Evolutionary conservation across 64 coral and sea anemone genomes (phyloP).

Genomic region (Montipora capricornis): DNA sequence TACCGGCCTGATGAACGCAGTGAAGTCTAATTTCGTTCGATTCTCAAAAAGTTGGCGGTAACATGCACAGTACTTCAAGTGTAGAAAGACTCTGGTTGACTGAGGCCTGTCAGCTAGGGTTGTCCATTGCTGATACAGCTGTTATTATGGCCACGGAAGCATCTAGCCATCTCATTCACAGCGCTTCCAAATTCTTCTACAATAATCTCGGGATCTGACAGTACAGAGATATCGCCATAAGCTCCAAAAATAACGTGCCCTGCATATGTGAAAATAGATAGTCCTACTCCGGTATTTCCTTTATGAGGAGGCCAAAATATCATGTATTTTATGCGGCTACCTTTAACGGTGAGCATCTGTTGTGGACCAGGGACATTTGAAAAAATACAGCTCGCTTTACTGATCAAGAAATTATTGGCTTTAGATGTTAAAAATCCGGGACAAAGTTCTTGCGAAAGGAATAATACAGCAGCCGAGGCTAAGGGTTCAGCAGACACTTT

Average conservation of each 20-base stretch:
- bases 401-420: slow-evolving; percentile 21
- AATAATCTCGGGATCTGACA: slow-evolving; percentile 79
- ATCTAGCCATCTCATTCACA: slow-evolving; percentile 59
- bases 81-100: too few relatives aligned
- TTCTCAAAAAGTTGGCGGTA: too few relatives aligned
- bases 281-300: slow-evolving; percentile 72
- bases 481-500: slow-evolving; percentile 90
- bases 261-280: slow-evolving; percentile 84
- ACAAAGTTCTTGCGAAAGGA: slow-evolving; percentile 59
- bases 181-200: slow-evolving; percentile 76
- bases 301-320: slow-evolving; percentile 93
- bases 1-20: too few relatives aligned
- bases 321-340: slow-evolving; percentile 46
- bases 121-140: background rate
- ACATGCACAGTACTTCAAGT: too few relatives aligned
- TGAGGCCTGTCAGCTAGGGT: too few relatives aligned
- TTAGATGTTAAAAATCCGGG: slow-evolving; percentile 69
- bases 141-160: slow-evolving; percentile 18
- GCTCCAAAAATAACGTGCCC: slow-evolving; percentile 82
- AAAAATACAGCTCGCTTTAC: slow-evolving; percentile 81
- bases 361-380: slow-evolving; percentile 96
- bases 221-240: slow-evolving; percentile 64
- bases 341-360: slow-evolving; percentile 49
- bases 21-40: too few relatives aligned
- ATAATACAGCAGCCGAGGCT: slow-evolving; percentile 44